Evolutionary conservation across 2,113 vertebrate species (phyloP), one percentile per base, ranked within the genome.

Genomic region (Tricholaema leucomelas): DNA sequence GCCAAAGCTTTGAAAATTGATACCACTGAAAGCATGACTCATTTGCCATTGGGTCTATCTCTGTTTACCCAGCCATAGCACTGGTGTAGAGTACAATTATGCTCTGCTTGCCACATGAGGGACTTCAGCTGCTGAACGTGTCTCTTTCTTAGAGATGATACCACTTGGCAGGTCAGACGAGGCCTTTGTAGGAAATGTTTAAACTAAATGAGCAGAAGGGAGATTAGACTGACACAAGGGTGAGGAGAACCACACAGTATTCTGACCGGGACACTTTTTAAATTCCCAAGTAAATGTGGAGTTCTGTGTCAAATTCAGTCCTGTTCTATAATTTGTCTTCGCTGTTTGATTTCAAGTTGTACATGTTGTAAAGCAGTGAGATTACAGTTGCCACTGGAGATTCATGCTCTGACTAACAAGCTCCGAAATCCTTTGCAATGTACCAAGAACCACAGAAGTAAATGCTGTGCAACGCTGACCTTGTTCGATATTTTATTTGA

Each of bases 1-100:
- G 85, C 92, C 95, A 96, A 97, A 97, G 93, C 91, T 95, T 95
- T 96, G 93, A 87, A 97, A 97, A 97, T 91, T 94, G 96, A 97
- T 96, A 96, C 88, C 91, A 91, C 91, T 71, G 91, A 84, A 95
- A 95, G 90, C 84, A 96, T 96, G 97, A 95, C 88, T 96, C 92
- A 95, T 96, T 96, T 91, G 91, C 97, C 93, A 94, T 70, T 84
- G 97, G 94, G 96, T 96, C 96, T 96, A 97, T 96, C 94, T 96
- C 91, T 97, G 96, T 97, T 97, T 97, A 95, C 84, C 81, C 94
- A 97, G 91, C 70, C 95, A 94, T 38, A 84, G 92, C 58, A 90
- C 85, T 75, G 80, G 90, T 93, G 92, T 93, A 95, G 87, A 97
- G 96, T 73, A 94, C 78, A 92, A 75, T 96, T 94, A 91, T 27